Conservation (phyloP, 2,113 vertebrate species). For the Oceanites oceanicus region DNA sequence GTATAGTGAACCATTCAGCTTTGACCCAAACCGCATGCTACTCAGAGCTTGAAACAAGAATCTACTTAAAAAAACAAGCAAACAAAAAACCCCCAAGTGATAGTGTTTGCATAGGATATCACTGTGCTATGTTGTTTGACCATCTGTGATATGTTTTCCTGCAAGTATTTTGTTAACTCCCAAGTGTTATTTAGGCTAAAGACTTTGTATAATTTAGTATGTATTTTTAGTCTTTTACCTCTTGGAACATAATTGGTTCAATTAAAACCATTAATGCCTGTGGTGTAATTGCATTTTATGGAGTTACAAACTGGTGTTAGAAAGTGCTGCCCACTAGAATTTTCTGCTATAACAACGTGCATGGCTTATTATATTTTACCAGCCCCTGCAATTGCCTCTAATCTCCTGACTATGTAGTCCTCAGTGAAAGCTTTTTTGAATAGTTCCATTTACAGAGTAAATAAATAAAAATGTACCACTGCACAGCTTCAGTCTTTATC, state of each 20-base stretch:
- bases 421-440: not conserved
- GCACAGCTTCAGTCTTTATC: not conserved
- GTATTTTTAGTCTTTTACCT: constrained; percentile 45
- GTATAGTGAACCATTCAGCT: not conserved
- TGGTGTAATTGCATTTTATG: constrained; percentile 38
- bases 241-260: constrained; percentile 26
- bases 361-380: constrained; percentile 4
- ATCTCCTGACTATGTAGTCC: not conserved
- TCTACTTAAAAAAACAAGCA: not conserved
- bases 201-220: not conserved
- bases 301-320: not conserved
- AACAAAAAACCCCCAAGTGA: not conserved
- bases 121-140: not conserved
- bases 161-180: constrained; percentile 40
- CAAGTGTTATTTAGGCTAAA: constrained; percentile 19
- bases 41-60: not conserved
- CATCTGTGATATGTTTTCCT: constrained; percentile 1
- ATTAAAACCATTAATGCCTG: constrained; percentile 57
- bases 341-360: not conserved
- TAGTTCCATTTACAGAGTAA: not conserved
- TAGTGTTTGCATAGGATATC: not conserved
- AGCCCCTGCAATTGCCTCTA: not conserved
- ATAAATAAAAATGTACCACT: not conserved
- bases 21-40: not conserved
- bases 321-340: constrained; percentile 14